A percentile compares a stretch with the other conserved stretches of the same genome.
Conservation (phyloP, 2,797 vertebrate species). For the Peromyscus aztecus region DNA sequence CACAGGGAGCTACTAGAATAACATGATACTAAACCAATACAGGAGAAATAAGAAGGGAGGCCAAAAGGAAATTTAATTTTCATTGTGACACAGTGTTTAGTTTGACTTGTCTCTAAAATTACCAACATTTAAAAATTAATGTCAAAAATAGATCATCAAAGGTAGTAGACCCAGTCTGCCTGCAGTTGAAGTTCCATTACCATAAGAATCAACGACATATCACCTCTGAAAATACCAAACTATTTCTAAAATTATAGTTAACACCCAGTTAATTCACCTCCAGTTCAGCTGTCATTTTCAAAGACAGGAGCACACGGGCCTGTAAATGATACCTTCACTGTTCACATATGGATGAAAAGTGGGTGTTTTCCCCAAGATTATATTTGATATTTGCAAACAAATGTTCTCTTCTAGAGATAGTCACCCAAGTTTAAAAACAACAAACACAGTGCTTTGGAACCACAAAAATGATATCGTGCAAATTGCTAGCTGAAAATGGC, state of each 20-base stretch:
- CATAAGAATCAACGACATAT: not conserved
- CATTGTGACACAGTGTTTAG: not conserved
- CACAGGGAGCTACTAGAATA: rapidly evolving
- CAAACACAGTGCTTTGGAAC: not conserved
- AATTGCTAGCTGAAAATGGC: not conserved
- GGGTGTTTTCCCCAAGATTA: not conserved
- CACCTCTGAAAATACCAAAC: not conserved
- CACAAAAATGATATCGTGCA: not conserved
- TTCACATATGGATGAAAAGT: not conserved
- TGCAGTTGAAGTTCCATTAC: not conserved
- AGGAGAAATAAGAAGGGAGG: not conserved
- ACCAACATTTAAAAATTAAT: not conserved
- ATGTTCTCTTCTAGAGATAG: not conserved
- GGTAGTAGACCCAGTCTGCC: not conserved
- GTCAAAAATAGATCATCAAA: conserved; percentile 16
- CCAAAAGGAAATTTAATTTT: conserved; percentile 2
- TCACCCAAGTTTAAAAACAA: not conserved
- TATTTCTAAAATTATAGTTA: conserved; percentile 25
- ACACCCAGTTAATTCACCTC: not conserved
- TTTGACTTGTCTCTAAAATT: conserved; percentile 1
- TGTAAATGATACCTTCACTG: not conserved
- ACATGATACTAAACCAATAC: not conserved
- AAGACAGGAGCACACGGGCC: not conserved
- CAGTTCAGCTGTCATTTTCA: not conserved
- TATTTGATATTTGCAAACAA: not conserved